Conservation (phyloP, 2,797 vertebrate species). For the Eptatretus atami region DNA sequence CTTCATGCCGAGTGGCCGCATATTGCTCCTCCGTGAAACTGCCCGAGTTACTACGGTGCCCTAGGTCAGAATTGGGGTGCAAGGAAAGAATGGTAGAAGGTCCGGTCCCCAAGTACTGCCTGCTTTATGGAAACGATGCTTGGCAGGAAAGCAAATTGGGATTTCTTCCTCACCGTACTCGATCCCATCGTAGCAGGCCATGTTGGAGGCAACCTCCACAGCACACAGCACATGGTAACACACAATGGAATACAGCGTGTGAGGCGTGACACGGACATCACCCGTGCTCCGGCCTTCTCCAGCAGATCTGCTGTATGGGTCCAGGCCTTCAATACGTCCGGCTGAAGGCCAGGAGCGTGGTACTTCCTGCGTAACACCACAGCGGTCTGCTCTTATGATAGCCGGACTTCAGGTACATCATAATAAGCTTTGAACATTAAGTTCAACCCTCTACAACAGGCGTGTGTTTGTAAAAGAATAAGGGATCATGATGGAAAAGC, state of each 20-base stretch:
- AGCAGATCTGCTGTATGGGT: slow-evolving; percentile 42
- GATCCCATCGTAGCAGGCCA: slow-evolving; percentile 83
- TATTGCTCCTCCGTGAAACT: slow-evolving; percentile 63
- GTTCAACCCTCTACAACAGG: no score
- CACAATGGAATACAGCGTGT: slow-evolving; percentile 53
- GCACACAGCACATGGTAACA: slow-evolving; percentile 66
- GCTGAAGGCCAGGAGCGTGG: slow-evolving; percentile 35
- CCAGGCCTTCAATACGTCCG: slow-evolving; percentile 35
- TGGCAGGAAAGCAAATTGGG: no score
- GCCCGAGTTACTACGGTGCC: slow-evolving; percentile 28
- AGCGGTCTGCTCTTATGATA: not conserved
- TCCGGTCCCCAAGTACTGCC: no score
- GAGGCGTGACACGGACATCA: slow-evolving; percentile 54
- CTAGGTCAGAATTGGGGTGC: slow-evolving; percentile 14
- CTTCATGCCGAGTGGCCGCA: slow-evolving; percentile 47
- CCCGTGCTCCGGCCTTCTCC: slow-evolving; percentile 35
- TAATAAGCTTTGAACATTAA: no score
- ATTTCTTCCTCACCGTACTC: slow-evolving; percentile 37
- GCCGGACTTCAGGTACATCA: no score
- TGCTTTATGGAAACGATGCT: no score
- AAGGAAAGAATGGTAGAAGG: no score
- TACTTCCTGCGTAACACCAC: slow-evolving; percentile 37
- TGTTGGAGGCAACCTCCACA: slow-evolving; percentile 79
- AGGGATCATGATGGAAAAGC: no score
- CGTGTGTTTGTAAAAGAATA: no score